A percentile compares a stretch with the other conserved stretches of the same genome.
phyloP scores from a whole-genome alignment of 2,113 vertebrate genomes.

The Phaethornis superciliosus region DNA sequence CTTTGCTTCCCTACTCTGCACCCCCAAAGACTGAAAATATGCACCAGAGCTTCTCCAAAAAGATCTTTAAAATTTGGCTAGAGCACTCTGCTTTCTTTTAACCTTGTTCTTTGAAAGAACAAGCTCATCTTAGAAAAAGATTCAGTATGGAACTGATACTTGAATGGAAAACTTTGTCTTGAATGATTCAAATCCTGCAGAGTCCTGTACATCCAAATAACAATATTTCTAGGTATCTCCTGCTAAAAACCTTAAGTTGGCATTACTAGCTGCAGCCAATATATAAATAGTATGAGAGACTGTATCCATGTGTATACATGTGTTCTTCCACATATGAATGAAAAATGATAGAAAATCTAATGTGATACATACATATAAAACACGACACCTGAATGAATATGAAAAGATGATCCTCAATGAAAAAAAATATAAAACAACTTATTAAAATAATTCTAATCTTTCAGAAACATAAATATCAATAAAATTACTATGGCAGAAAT shows the following conservation, averaged over 20 bases:
- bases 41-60: not conserved
- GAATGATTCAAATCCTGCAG: not conserved
- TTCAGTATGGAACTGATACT: not conserved
- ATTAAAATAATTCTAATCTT: not conserved
- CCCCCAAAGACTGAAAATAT: not conserved
- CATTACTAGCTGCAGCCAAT: not conserved
- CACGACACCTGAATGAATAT: not conserved
- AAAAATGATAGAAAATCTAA: not conserved
- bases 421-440: not conserved
- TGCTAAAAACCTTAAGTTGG: not conserved
- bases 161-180: not conserved
- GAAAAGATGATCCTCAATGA: not conserved
- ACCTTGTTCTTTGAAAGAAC: not conserved
- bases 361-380: not conserved
- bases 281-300: not conserved
- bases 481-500: not conserved
- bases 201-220: not conserved
- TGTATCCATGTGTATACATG: rapidly evolving
- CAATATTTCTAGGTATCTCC: not conserved
- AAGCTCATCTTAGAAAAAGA: not conserved
- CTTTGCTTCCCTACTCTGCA: not conserved
- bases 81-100: not conserved
- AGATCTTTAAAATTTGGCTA: not conserved
- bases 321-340: not conserved
- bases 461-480: not conserved